These are phyloP conservation scores for Falco naumanni DNA, from an alignment of 2,797 vertebrate species.

Conservation along the genomic window DNA sequence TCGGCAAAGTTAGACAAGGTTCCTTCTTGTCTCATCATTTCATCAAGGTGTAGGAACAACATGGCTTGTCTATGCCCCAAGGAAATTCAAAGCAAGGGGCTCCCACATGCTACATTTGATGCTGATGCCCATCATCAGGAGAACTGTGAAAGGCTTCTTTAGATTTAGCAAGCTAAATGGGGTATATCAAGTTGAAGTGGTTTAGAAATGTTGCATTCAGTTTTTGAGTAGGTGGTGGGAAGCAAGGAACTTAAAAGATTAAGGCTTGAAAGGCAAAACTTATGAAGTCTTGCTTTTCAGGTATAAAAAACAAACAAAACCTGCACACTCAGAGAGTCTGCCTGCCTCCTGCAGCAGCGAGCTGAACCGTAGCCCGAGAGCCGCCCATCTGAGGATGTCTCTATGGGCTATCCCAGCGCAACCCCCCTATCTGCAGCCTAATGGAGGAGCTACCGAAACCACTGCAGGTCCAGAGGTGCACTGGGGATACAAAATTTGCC, in stretches of 20 bases:
- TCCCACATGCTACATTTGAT: constrained; percentile 20
- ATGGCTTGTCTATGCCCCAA: neutral
- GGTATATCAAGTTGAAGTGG: constrained; percentile 20
- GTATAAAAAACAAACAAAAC: constrained; percentile 19
- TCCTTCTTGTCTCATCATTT: constrained; percentile 13
- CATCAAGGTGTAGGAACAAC: neutral
- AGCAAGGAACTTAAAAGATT: constrained; percentile 15
- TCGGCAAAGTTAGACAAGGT: neutral
- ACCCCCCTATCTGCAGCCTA: neutral
- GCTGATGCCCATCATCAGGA: constrained; percentile 24
- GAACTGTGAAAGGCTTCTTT: constrained; percentile 31
- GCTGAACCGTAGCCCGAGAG: neutral
- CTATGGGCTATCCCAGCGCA: accelerated
- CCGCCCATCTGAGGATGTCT: neutral
- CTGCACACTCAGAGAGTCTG: neutral
- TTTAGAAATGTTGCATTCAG: constrained; percentile 9
- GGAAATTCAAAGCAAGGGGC: constrained; percentile 28
- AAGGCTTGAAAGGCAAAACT: constrained; percentile 26
- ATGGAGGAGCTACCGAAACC: neutral
- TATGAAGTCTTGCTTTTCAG: neutral
- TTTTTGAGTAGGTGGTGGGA: neutral
- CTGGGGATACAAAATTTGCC: neutral
- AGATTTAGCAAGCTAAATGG: neutral
- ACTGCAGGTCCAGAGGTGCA: neutral
- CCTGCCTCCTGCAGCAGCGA: neutral